Base-by-base conservation (phyloP, 2,888 invertebrate species). In the Sminthurides aquaticus region DNA sequence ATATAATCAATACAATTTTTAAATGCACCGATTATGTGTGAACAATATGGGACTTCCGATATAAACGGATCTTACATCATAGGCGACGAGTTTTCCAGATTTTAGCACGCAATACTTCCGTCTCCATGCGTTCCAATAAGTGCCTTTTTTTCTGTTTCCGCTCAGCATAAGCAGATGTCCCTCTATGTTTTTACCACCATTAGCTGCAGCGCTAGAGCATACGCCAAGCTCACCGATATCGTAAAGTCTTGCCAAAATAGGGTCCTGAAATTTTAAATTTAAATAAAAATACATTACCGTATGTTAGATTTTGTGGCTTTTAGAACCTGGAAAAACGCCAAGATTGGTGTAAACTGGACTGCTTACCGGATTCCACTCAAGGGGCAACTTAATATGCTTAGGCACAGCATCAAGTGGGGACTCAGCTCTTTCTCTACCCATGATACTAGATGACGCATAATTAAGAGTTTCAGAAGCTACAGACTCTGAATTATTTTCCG, bases 81-180 rank as follows among this genome's bases (percentile, higher is more conserved):
- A 72, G 55, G 69, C 71, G 49, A 66, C 70, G 3, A 74, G 63
- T 60, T 71, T 72, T 43, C 73, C 75, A 48, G 71, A 18, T 20
- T 62, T 55, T 3, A 72, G 67, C 2, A 75, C 71, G 60, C 83
- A 83, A 76, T 81, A 84, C 67, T 81, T 77, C 60, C 80, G 76
- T 72, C 82, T 82, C 84, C 84, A 84, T 3, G 82, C 82, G 74
- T 82, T 83, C 76, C 84, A 80, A 60, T 82, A 78, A 1, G 83
- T 83, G 0, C 82, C 81, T 69, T 82, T 82, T 67, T 79, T 81
- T 70, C 81, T 78, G 62, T 73, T 74, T 52, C 75, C 75, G 66
- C 73, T 74, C 8, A 75, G 63, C 24, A 75, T 72, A 57, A 70
- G 74, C 68, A 75, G 64, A 57, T 70, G 66, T 0, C 75, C 75